Percentiles rank a stretch among this genome's conserved stretches.
phyloP scores from a whole-genome alignment of 2,113 vertebrate genomes.

The Pituophis catenifer region DNA sequence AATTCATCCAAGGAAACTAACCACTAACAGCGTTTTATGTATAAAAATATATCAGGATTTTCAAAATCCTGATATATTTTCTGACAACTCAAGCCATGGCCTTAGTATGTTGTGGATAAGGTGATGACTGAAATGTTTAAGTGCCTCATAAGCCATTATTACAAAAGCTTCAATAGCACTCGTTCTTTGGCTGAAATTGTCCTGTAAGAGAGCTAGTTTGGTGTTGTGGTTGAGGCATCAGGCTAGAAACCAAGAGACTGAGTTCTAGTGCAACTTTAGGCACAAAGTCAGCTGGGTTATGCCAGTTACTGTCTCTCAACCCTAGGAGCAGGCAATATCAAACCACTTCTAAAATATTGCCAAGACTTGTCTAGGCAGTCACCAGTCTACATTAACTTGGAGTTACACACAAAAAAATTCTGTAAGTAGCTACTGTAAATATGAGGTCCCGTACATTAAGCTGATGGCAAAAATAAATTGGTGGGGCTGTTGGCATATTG shows the following conservation, averaged over 20 bases:
- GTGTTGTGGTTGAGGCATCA: neutral
- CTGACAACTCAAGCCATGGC: neutral
- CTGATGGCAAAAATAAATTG: neutral
- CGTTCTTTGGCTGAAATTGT: neutral
- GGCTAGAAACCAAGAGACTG: neutral
- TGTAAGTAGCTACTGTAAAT: neutral
- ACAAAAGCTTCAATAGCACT: neutral
- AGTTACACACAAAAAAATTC: neutral
- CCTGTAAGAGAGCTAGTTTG: neutral
- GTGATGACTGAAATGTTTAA: neutral
- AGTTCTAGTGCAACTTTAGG: neutral
- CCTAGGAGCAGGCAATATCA: neutral
- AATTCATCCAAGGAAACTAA: neutral
- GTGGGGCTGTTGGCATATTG: neutral
- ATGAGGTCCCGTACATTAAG: neutral
- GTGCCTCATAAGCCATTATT: neutral
- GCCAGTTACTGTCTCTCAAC: neutral
- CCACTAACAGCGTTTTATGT: neutral
- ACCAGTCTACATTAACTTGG: neutral
- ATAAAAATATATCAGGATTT: neutral
- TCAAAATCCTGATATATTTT: no score
- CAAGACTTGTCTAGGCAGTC: neutral
- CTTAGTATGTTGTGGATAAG: neutral
- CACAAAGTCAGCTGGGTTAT: neutral
- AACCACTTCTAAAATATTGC: neutral